Base-by-base conservation (phyloP, 2,797 vertebrate genomes). In the Xenopus petersii region DNA sequence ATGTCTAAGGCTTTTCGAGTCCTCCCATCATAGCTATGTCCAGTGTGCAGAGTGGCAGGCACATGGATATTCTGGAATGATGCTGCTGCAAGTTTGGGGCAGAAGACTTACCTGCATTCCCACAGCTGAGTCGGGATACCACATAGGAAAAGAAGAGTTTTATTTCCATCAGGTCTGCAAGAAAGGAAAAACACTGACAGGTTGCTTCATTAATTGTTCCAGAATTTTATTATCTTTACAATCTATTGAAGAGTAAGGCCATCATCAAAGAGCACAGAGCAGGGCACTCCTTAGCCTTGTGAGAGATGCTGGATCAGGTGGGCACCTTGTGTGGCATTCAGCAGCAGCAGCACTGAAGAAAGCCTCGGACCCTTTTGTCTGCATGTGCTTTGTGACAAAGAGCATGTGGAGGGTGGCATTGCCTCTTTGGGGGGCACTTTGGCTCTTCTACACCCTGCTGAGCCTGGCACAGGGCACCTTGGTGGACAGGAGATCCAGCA, bases 401-500 rank as follows among this genome's bases (percentile, higher is more conserved):
- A 74, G 76, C 71, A 80, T 71, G 72, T 76, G 77, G 85, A 86
- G 88, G 84, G 87, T 26, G 88, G 87, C 81, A 87, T 86, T 84
- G 33, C 86, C 87, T 81, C 87, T 71, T 30, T 42, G 47, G 81
- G 81, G 77, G 82, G 83, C 82, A 84, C 81, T 81, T 80, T 71
- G 51, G 82, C 65, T 64, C 71, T 80, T 69, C 83, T 82, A 46
- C 75, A 81, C 24, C 64, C 83, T 81, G 79, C 47, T 67, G 46
- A 82, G 81, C 85, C 66, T 88, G 88, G 81, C 88, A 85, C 87
- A 89, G 81, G 91, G 90, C 74, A 87, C 88, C 80, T 87, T 87
- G 86, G 86, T 87, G 85, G 90, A 90, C 75, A 85, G 84, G 88
- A 87, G 93, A 71, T 89, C 94, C 49, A 88, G 92, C 16, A 73